phyloP scores from a whole-genome alignment of 1,140 invertebrate species.

The Ceratoteleas bidentatus region DNA sequence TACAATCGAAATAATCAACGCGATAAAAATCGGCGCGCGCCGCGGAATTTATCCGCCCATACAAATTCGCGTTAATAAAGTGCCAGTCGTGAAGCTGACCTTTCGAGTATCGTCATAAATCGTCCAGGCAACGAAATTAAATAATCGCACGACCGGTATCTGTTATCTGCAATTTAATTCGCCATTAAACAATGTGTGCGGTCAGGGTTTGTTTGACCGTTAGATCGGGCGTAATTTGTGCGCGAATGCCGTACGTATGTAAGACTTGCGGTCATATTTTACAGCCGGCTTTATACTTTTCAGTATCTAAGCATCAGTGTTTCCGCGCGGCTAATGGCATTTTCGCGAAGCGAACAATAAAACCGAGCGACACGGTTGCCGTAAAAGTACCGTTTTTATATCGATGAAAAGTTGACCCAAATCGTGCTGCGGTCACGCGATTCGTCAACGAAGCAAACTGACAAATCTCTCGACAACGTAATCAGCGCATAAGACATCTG shows the following conservation, averaged over 20 bases:
- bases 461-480: slow-evolving; percentile 18
- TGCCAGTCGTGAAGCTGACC: slow-evolving; percentile 28
- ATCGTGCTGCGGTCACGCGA: slow-evolving; percentile 22
- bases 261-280: slow-evolving; percentile 25
- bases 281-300: slow-evolving; percentile 33
- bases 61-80: slow-evolving; percentile 30
- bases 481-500: slow-evolving; percentile 6
- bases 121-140: slow-evolving; percentile 41
- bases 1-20: neutral
- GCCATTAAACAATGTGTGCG: slow-evolving; percentile 53
- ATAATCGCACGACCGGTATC: slow-evolving; percentile 32
- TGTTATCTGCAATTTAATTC: slow-evolving; percentile 51
- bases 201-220: slow-evolving; percentile 50
- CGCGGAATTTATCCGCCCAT: slow-evolving; percentile 10
- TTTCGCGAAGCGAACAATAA: slow-evolving; percentile 43
- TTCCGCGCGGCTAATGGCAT: slow-evolving; percentile 23
- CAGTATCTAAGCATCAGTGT: slow-evolving; percentile 36
- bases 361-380: slow-evolving; percentile 21
- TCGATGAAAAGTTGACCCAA: slow-evolving; percentile 29
- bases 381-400: slow-evolving; percentile 27
- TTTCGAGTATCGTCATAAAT: slow-evolving; percentile 42
- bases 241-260: slow-evolving; percentile 7
- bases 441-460: slow-evolving; percentile 20
- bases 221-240: slow-evolving; percentile 27
- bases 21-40: neutral